Conservation (phyloP, 2,113 vertebrate species). For the Riparia riparia region DNA sequence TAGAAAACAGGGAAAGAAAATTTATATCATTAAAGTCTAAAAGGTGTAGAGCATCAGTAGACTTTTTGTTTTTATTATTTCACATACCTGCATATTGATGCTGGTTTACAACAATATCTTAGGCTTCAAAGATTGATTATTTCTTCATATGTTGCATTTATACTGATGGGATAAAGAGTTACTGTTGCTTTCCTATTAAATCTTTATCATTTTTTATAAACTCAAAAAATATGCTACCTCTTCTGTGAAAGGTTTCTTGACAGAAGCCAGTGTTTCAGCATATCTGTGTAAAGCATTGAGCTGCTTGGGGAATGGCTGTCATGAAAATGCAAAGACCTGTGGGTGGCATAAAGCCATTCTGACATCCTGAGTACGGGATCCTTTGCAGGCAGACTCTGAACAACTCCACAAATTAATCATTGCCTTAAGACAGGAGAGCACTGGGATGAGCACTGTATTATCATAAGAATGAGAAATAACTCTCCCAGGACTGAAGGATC, state of each 20-base stretch:
- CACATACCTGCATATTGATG: background rate
- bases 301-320: conserved; percentile 26
- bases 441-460: background rate
- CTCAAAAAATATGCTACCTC: background rate
- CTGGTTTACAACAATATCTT: background rate
- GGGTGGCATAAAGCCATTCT: background rate
- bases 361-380: background rate
- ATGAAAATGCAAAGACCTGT: background rate
- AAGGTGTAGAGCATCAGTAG: background rate
- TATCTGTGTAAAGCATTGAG: background rate
- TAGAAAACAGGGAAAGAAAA: background rate
- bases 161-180: background rate
- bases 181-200: background rate
- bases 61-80: background rate
- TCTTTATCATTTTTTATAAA: background rate
- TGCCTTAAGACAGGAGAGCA: background rate
- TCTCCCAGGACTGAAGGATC: background rate
- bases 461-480: background rate
- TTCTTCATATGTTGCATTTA: background rate
- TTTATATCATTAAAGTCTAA: background rate
- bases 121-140: background rate
- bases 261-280: background rate
- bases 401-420: background rate
- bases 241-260: background rate
- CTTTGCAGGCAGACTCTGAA: background rate